Evolutionary conservation across 2,888 invertebrate genomes (phyloP), one percentile per base, ranked within the genome.

Genomic region (Pachydiplax longipennis): DNA sequence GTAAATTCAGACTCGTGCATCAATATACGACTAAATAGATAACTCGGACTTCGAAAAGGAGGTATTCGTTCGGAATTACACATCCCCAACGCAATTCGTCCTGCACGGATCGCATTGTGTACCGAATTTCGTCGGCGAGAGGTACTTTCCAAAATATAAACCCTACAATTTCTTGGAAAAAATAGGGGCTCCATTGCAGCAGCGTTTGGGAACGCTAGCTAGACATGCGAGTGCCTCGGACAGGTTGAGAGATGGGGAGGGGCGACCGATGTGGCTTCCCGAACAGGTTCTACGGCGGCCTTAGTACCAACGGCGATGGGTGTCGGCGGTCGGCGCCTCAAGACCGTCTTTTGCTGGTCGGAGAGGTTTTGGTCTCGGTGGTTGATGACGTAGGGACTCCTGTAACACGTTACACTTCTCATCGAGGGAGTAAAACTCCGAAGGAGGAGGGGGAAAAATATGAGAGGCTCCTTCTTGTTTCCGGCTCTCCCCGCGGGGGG

Each of bases 221-320:
- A 73, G 73, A 73, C 25, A 65, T 22, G 65, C 65, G 73, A 73
- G 73, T 8, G 25, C 15, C 73, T 2, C 73, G 73, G 73, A 73
- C 73, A 73, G 73, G 73, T 73, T 73, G 73, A 73, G 73, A 73
- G 73, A 31, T 3, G 53, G 58, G 18, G n/a, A n/a, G 40, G 83
- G 48, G 31, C 37, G 61, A 40, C 61, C 61, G 58, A 61, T 61
- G 87, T 61, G 87, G 87, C 87, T 87, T 87, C 87, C 87, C 87
- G 61, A 87, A 87, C 87, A 87, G 87, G 87, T 87, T 87, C 87
- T 87, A 58, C 37, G 73, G 25, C 25, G 73, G 73, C 73, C 73
- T 22, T 65, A 65, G 65, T 65, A n/a, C 18, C 65, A 25, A 65
- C 65, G 65, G 65, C 65, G n/a, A 73, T 31, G 25, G 73, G 73